Percentiles rank a stretch among this genome's conserved stretches.
These are phyloP conservation scores for Virgularia gustaviana DNA, from an alignment of 92 coral and sea anemone species.

Conservation along the genomic window DNA sequence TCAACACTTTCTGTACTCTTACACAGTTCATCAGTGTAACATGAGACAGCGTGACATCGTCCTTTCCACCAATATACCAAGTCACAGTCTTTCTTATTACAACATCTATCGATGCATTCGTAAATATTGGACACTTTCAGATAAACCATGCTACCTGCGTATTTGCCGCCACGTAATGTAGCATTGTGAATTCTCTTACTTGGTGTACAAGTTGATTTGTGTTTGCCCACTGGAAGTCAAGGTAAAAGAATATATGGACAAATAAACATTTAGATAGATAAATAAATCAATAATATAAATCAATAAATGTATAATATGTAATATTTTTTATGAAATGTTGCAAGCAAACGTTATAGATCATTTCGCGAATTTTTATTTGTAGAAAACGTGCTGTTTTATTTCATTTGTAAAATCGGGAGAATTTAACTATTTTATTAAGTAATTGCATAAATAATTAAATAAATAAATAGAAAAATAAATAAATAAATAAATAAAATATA, in stretches of 20 bases:
- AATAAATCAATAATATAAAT: background rate
- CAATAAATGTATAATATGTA: background rate
- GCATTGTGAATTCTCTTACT: conserved; percentile 81
- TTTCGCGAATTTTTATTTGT: no score
- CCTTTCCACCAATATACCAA: conserved; percentile 72
- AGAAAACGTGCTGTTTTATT: no score
- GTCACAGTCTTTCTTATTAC: conserved; percentile 69
- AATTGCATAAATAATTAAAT: no score
- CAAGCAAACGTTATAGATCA: no score
- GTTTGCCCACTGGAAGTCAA: conserved; percentile 42
- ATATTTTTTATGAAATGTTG: no score
- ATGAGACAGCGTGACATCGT: conserved; percentile 79
- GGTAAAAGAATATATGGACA: background rate
- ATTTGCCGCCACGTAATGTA: conserved; percentile 85
- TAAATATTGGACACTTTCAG: conserved; percentile 77
- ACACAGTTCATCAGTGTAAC: conserved; percentile 89
- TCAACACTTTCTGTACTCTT: conserved; percentile 68
- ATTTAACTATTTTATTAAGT: no score
- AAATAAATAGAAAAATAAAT: no score
- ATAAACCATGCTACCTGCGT: conserved; percentile 73
- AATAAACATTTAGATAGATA: background rate
- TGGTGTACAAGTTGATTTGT: conserved; percentile 65
- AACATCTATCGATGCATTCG: conserved; percentile 86
- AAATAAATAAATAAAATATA: no score
- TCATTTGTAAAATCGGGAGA: no score